Evolutionary conservation across 2,113 vertebrate genomes (phyloP), one percentile per base, ranked within the genome.

Genomic region (Chaetura pelagica): DNA sequence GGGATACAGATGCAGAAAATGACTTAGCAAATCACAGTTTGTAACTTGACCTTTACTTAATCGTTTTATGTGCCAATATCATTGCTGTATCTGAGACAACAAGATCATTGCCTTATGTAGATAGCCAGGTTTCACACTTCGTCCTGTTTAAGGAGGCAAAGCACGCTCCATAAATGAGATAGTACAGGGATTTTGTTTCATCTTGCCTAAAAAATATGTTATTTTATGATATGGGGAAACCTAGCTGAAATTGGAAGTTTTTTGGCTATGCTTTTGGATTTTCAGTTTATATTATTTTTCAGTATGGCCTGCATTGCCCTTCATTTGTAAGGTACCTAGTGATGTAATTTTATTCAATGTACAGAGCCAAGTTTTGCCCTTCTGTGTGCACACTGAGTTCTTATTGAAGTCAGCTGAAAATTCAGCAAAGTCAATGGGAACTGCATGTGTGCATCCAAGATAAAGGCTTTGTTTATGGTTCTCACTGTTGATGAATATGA

Each of bases 391-490:
- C 44, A 32, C 14, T 9, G 34, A 49, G 35, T 72, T 92, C 73
- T 94, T 91, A 87, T 29, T 96, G 83, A 93, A 95, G 66, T 95
- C 80, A 93, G 92, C 83, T 96, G 83, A 97, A 92, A 80, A 92
- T 80, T 29, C 44, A 78, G 68, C 32, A 1, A 86, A 94, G 83
- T 93, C 88, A 78, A 87, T 95, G 93, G 76, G 90, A 96, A 92
- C 54, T 92, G 92, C 85, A 81, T 87, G 76, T 75, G 79, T 92
- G 69, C 61, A 75, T 72, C 90, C 1, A 17, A 87, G 90, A 84
- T 44, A 77, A 92, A 61, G 57, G n/a, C 35, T 94, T 86, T 88
- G 93, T 96, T 93, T 94, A 86, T 90, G 76, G 54, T 29, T 92
- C 90, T 93, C 88, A 69, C 90, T 92, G 92, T 87, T 94, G 92